Percentiles rank a stretch among this genome's conserved stretches.
These are phyloP conservation scores for Abrostola tripartita DNA, from an alignment of 2,888 invertebrate genomes.

Conservation along the genomic window DNA sequence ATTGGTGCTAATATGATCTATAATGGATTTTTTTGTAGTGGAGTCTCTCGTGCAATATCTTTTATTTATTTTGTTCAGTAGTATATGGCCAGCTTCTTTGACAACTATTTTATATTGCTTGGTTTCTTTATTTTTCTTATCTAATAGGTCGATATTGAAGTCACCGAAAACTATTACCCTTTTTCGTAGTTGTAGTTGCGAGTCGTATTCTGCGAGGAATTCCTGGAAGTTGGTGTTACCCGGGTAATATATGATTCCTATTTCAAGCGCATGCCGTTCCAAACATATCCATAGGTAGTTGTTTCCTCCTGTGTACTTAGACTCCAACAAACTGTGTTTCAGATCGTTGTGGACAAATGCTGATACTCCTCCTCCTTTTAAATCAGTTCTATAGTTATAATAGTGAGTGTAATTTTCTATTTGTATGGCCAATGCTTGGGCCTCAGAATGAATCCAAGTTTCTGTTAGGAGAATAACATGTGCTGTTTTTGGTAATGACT, in stretches of 20 bases:
- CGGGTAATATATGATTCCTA: constrained; percentile 15
- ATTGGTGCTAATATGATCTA: not conserved
- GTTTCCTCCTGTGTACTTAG: constrained; percentile 13
- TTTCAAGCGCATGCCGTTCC: constrained; percentile 7
- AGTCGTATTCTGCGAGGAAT: not conserved
- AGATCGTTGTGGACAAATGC: not conserved
- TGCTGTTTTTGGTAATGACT: no score
- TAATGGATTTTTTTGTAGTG: not conserved
- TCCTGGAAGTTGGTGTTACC: constrained; percentile 14
- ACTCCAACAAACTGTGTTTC: constrained; percentile 4
- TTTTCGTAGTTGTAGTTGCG: not conserved
- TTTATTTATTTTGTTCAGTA: constrained; percentile 8
- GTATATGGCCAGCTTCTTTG: constrained; percentile 8
- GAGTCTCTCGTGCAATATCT: constrained; percentile 10
- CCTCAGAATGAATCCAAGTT: constrained; percentile 48
- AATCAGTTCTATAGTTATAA: constrained; percentile 11
- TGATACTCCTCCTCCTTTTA: constrained; percentile 14
- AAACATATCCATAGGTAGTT: constrained; percentile 16
- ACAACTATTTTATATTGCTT: constrained; percentile 7
- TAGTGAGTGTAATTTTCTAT: constrained; percentile 12
- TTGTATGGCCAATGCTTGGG: not conserved
- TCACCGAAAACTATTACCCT: not conserved
- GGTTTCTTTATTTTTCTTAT: constrained; percentile 4
- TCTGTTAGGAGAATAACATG: no score
- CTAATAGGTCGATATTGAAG: constrained; percentile 1